Conservation (phyloP, 92 coral and sea anemone species). For the Isaurus tuberculatus region DNA sequence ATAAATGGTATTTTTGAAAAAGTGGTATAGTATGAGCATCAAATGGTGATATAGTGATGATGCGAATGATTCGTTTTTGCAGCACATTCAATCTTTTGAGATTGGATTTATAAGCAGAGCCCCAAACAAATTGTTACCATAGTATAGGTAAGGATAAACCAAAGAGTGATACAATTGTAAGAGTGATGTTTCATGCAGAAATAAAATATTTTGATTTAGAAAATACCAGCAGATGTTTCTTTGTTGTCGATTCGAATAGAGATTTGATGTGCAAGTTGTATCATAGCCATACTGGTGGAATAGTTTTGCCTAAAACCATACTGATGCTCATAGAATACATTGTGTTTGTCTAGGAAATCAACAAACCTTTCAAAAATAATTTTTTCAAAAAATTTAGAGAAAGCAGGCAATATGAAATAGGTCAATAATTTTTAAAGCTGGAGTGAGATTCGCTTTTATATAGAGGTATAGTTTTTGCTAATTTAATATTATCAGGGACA, state of each 20-base stretch:
- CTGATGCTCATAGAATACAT: slow-evolving; percentile 8
- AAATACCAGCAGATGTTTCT: slow-evolving; percentile 19
- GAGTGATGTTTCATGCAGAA: slow-evolving; percentile 17
- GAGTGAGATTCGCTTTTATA: slow-evolving; percentile 18
- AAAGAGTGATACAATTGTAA: neutral
- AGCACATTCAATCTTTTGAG: slow-evolving; percentile 10
- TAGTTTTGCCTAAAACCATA: slow-evolving; percentile 5
- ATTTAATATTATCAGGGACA: slow-evolving; percentile 19
- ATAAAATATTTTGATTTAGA: slow-evolving; percentile 11
- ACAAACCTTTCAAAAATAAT: slow-evolving; percentile 4
- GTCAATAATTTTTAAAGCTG: slow-evolving; percentile 12
- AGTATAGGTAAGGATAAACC: slow-evolving; percentile 22
- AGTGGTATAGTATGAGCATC: neutral
- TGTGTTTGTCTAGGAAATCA: slow-evolving; percentile 7
- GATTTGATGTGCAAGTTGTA: slow-evolving; percentile 10
- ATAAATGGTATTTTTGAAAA: slow-evolving; percentile 5
- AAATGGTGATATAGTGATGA: slow-evolving; percentile 1
- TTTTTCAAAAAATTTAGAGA: slow-evolving; percentile 1
- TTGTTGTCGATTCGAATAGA: slow-evolving; percentile 2
- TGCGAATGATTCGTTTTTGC: slow-evolving; percentile 8
- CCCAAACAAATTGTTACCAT: neutral
- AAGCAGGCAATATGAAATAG: neutral
- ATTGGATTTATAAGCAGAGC: neutral
- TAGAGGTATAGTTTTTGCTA: slow-evolving; percentile 13
- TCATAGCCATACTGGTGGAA: slow-evolving; percentile 13